Conservation (phyloP, 2,113 vertebrate genomes). For the Lophochroa leadbeateri region DNA sequence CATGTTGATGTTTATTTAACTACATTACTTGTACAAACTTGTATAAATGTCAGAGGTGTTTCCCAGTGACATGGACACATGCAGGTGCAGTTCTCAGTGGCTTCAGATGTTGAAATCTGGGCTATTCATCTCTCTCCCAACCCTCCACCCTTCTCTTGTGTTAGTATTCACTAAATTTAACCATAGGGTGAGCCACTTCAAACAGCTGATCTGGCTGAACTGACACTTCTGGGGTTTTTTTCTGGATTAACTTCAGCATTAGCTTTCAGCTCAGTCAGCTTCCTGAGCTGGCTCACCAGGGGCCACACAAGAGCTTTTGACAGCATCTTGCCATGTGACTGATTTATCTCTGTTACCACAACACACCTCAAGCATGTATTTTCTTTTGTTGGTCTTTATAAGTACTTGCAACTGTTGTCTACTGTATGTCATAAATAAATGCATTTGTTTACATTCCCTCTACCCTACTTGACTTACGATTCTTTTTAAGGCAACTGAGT, state of each 20-base stretch:
- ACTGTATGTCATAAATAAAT: not conserved
- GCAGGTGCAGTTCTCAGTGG: not conserved
- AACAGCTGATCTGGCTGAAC: not conserved
- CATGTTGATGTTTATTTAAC: not conserved
- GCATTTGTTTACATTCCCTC: not conserved
- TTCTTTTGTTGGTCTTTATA: not conserved
- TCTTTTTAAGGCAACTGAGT: not conserved
- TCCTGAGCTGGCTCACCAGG: not conserved
- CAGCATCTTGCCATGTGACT: not conserved
- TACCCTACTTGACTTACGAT: not conserved
- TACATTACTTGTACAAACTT: not conserved
- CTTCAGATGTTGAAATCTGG: not conserved
- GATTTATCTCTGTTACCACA: not conserved
- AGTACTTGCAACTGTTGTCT: not conserved
- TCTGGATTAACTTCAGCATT: not conserved
- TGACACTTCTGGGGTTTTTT: not conserved
- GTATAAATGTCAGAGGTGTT: not conserved
- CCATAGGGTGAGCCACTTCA: not conserved
- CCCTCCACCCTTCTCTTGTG: not conserved
- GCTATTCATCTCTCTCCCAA: not conserved
- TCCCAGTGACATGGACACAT: not conserved
- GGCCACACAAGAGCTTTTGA: not conserved
- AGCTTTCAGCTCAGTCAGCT: not conserved
- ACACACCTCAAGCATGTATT: not conserved
- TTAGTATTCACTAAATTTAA: not conserved